Percentiles rank a stretch among this genome's conserved stretches.
These are phyloP conservation scores for Xanthorhoe designata DNA, from an alignment of 2,888 invertebrate species.

Conservation along the genomic window DNA sequence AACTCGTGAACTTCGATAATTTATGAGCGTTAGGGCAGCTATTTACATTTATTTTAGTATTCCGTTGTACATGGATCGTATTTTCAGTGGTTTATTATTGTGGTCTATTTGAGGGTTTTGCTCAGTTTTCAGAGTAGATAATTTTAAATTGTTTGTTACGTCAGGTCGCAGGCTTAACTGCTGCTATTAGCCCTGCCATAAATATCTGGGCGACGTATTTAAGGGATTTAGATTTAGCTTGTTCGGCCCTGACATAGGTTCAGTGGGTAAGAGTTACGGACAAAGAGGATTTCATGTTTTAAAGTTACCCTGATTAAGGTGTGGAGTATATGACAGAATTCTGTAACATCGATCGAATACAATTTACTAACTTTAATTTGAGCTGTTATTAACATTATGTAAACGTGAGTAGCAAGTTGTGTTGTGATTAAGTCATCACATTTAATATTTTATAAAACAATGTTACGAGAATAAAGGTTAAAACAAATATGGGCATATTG, in stretches of 20 bases:
- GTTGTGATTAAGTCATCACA: no score
- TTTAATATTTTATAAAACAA: no score
- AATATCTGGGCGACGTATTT: constrained; percentile 81
- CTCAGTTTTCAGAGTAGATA: constrained; percentile 7
- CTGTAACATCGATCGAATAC: constrained; percentile 15
- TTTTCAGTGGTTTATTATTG: constrained; percentile 4
- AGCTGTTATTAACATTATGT: no score
- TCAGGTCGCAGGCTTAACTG: constrained; percentile 69
- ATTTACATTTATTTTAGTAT: background rate
- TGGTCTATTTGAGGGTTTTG: background rate
- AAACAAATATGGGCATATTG: no score
- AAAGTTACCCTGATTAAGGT: constrained; percentile 53
- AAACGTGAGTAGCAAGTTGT: no score
- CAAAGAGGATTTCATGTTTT: constrained; percentile 59
- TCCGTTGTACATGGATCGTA: background rate
- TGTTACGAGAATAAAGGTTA: no score
- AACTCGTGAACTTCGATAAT: constrained; percentile 38
- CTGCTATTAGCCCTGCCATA: constrained; percentile 79
- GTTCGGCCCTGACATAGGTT: constrained; percentile 77
- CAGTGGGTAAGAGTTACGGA: constrained; percentile 62
- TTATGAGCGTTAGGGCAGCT: background rate
- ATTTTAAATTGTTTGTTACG: constrained; percentile 55
- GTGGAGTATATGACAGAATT: constrained; percentile 34
- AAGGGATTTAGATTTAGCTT: constrained; percentile 79
- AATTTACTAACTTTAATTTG: no score